Percentiles rank a stretch among this genome's conserved stretches.
These are phyloP conservation scores for Platichthys flesus DNA, from an alignment of 2,113 vertebrate genomes.

Conservation along the genomic window DNA sequence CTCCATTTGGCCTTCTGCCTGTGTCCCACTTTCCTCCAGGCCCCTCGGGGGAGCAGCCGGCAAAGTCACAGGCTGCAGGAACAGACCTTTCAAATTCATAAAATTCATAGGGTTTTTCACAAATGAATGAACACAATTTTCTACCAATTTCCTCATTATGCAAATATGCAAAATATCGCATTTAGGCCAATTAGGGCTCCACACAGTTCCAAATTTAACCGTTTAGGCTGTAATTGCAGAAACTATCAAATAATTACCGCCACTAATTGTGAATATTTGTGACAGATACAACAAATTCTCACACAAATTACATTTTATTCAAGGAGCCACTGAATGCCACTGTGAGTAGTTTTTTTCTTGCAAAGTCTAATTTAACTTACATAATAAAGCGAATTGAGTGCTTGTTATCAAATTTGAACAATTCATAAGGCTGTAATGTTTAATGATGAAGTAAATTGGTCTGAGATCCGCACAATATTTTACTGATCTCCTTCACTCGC, in stretches of 20 bases:
- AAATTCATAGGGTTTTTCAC: constrained; percentile 97
- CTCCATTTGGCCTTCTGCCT: constrained; percentile 87
- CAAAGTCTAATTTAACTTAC: constrained; percentile 97
- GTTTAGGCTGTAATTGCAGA: constrained; percentile 99
- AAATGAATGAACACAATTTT: constrained; percentile 99
- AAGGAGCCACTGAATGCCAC: constrained; percentile 92
- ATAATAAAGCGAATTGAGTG: constrained; percentile 98
- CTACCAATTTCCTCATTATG: constrained; percentile 99
- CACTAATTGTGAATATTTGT: constrained; percentile 99
- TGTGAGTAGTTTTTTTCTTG: constrained; percentile 92
- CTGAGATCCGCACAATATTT: constrained; percentile 94
- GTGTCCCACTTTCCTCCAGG: constrained; percentile 85
- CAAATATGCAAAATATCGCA: constrained; percentile 99
- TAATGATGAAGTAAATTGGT: constrained; percentile 99
- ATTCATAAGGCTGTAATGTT: constrained; percentile 97
- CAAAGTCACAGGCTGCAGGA: constrained; percentile 97
- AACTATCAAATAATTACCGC: constrained; percentile 99
- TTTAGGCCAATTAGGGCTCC: constrained; percentile 99
- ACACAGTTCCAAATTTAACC: constrained; percentile 98
- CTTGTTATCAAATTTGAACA: constrained; percentile 99
- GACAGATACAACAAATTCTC: constrained; percentile 99
- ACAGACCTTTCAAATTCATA: constrained; percentile 99
- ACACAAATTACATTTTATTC: constrained; percentile 98
- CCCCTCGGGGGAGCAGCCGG: constrained; percentile 94
- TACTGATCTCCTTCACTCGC: constrained; percentile 88